Base-by-base conservation (phyloP, 2,113 vertebrate species). In the Trematocara stigmaticum region DNA sequence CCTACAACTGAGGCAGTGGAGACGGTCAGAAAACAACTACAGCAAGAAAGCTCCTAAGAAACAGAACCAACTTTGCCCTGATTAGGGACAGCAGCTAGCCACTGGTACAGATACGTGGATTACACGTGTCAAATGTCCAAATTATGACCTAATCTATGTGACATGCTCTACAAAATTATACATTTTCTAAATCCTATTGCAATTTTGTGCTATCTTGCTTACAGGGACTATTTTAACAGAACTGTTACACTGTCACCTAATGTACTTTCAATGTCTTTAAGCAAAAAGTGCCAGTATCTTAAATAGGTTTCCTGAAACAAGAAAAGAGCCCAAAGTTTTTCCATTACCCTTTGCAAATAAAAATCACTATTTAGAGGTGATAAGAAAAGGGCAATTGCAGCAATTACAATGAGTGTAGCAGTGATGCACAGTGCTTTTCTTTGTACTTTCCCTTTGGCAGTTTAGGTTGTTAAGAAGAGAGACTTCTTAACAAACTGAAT, bases 201-300 rank as follows among this genome's bases (percentile, higher is more conserved):
- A 71, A 80, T 84, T 91, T 89, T 88, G 71, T 87, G 69, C 66
- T 76, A 64, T 84, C 83, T 79, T 81, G 57, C 83, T 61, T 80
- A 83, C 57, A 34, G 40, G 79, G 83, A 71, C 86, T 74, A 69
- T 86, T 86, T 92, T 82, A 85, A 83, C 74, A 52, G 38, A 88
- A 66, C 64, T 74, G 89, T 91, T 90, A 87, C 51, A 81, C 66
- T 76, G 49, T 91, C 83, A 87, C 85, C 85, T 85, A 90, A 87
- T 91, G 89, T 81, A 79, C 83, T 87, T 23, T 81, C 89, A 87
- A 85, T 89, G 86, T 83, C 59, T 90, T 88, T 88, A 76, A 81
- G 64, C 87, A 87, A 71, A 71, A 87, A 71, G 81, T 78, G 56
- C 59, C 84, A 42, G 52, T 84, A 87, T 80, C 79, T 84, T 51